Conservation (phyloP, 1,140 invertebrate species). For the Charaxes varanes region DNA sequence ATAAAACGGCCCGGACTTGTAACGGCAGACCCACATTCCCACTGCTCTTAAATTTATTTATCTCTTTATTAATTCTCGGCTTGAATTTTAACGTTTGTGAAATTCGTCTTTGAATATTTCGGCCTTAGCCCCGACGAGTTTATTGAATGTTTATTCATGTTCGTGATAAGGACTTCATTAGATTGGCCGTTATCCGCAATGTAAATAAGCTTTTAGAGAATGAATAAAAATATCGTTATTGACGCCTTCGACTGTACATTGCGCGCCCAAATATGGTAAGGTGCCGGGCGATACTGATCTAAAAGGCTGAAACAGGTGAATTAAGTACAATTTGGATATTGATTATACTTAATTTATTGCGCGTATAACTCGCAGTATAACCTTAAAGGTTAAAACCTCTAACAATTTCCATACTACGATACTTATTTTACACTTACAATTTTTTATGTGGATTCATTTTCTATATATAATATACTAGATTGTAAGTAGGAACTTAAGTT, state of each 20-base stretch:
- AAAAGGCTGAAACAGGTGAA: neutral
- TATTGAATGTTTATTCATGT: constrained; percentile 24
- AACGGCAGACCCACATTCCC: constrained; percentile 68
- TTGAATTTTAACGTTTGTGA: constrained; percentile 64
- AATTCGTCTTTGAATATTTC: constrained; percentile 41
- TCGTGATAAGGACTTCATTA: constrained; percentile 17
- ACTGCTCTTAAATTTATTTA: constrained; percentile 71
- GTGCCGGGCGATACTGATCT: constrained; percentile 4
- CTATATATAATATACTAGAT: too few relatives aligned
- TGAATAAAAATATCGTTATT: constrained; percentile 7
- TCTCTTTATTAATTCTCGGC: constrained; percentile 71
- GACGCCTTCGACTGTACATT: constrained; percentile 2
- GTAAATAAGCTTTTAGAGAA: constrained; percentile 12
- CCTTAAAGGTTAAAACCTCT: too few relatives aligned
- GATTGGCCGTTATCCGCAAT: constrained; percentile 4
- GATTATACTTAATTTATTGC: constrained; percentile 4
- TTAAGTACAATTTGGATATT: constrained; percentile 1
- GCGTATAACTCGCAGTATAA: too few relatives aligned
- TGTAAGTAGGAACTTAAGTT: too few relatives aligned
- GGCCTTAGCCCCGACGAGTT: constrained; percentile 26
- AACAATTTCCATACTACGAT: too few relatives aligned
- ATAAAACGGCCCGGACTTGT: constrained; percentile 67
- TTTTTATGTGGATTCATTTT: too few relatives aligned
- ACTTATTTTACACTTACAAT: too few relatives aligned
- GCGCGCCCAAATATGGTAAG: constrained; percentile 1